Evolutionary conservation across 2,113 vertebrate species (phyloP), one percentile per base, ranked within the genome.

Genomic region (Plotosus lineatus): DNA sequence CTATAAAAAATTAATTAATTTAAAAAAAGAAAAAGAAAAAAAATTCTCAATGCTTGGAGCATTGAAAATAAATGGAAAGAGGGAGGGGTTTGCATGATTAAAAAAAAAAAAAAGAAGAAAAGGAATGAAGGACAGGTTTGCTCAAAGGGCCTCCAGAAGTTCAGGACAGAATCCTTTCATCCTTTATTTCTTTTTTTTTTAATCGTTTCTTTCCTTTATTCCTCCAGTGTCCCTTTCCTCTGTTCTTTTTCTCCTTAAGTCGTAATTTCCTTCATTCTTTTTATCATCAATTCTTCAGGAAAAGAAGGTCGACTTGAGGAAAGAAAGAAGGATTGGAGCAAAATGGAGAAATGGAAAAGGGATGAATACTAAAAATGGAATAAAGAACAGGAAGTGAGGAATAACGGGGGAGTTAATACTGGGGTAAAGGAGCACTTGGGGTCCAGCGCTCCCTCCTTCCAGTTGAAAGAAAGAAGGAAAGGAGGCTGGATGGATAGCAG

Each of bases 71-170:
- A 38, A 38, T 15, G 17, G 17, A 19, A 63, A 36, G 31, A 26
- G 55, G 55, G 3, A 36, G 61, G 21, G 61, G 17, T 21, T 58
- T 38, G 2, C 7, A 36, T 6, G 31, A 36, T 12, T 33, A 7
- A 3, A 61, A 19, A 3, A 33, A 19, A 3, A 33, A 63, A 63
- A 17, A 31, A 63, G 56, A 14, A 63, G 19, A 19, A 36, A 36
- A 36, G 31, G 31, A 63, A 19, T 33, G 36, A 21, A 66, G n/a
- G 9, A 11, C 19, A 31, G 12, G 28, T 23, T 23, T 40, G 83
- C 87, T 81, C 85, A 89, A 88, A 87, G 85, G 88, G 10, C 86
- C 44, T 90, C 87, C 82, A 84, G 78, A 87, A 86, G 90, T 89
- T 89, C 91, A 87, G 79, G 85, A 90, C 85, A 86, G 87, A 84